A percentile compares a stretch with the other conserved stretches of the same genome.
Conservation (phyloP, 2,888 invertebrate genomes). For the Brachyopa scutellaris region DNA sequence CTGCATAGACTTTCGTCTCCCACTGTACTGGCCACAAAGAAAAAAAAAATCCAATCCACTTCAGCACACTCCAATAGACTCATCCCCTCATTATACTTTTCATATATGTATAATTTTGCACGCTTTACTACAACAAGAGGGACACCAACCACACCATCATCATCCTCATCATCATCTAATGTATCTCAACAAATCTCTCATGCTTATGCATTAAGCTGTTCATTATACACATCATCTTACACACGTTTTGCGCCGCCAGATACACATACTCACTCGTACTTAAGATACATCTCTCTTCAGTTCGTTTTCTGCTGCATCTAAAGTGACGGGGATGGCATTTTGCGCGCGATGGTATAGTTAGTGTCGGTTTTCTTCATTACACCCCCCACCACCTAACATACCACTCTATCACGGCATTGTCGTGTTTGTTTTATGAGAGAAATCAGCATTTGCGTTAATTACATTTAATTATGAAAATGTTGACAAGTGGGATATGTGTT, state of each 20-base stretch:
- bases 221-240: constrained; percentile 67
- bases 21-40: constrained; percentile 2
- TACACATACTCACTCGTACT: constrained; percentile 17
- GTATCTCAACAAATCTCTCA: constrained; percentile 61
- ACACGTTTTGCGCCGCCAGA: constrained; percentile 63
- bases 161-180: constrained; percentile 47
- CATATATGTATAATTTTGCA: constrained; percentile 40
- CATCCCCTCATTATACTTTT: constrained; percentile 39
- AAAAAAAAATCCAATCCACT: constrained; percentile 14
- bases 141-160: constrained; percentile 46
- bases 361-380: background rate
- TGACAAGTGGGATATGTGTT: constrained; percentile 70
- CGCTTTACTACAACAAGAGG: constrained; percentile 45
- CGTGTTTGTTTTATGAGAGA: constrained; percentile 60
- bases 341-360: constrained; percentile 39
- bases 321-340: constrained; percentile 52
- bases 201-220: constrained; percentile 64
- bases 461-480: constrained; percentile 71
- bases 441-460: constrained; percentile 71
- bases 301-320: constrained; percentile 29
- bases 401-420: background rate
- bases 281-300: constrained; percentile 32
- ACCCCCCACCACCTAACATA: background rate
- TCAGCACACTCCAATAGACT: constrained; percentile 3
- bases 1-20: background rate